A percentile compares a stretch with the other conserved stretches of the same genome.
phyloP scores from a whole-genome alignment of 1,140 invertebrate species.

The Samia ricini region DNA sequence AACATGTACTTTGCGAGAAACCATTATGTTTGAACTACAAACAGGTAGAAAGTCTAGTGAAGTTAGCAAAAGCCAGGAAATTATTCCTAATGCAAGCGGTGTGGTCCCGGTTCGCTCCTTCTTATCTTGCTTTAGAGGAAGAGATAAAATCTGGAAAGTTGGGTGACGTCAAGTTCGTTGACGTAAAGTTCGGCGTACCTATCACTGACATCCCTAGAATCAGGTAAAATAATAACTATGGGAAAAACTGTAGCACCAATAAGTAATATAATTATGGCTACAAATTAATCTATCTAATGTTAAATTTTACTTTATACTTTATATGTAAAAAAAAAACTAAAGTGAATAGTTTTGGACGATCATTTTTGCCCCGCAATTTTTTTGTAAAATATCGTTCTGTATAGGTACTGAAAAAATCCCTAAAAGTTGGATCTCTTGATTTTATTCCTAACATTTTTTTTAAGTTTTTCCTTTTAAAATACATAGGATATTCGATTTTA shows the following conservation, averaged over 20 bases:
- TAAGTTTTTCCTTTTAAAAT: too few relatives aligned
- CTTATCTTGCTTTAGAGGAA: conserved; percentile 82
- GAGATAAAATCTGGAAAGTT: conserved; percentile 80
- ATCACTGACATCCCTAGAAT: conserved; percentile 80
- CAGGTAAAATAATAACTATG: conserved; percentile 60
- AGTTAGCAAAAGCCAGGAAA: conserved; percentile 80
- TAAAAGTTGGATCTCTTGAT: too few relatives aligned
- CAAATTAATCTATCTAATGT: too few relatives aligned
- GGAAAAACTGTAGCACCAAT: conserved; percentile 78
- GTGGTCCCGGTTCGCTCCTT: conserved; percentile 90
- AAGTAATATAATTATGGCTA: too few relatives aligned
- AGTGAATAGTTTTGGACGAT: too few relatives aligned
- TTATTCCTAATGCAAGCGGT: conserved; percentile 91
- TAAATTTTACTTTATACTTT: too few relatives aligned
- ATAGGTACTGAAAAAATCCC: too few relatives aligned
- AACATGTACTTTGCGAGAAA: conserved; percentile 92
- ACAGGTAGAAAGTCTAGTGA: conserved; percentile 80
- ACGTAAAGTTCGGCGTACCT: conserved; percentile 82
- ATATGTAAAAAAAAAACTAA: too few relatives aligned
- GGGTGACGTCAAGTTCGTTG: conserved; percentile 84
- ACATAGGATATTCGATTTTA: too few relatives aligned
- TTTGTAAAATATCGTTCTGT: too few relatives aligned
- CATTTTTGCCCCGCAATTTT: too few relatives aligned
- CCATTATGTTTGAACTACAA: conserved; percentile 86
- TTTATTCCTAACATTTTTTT: too few relatives aligned